Percentiles rank a stretch among this genome's conserved stretches.
Conservation (phyloP, 2,113 vertebrate species). For the Caretta caretta region DNA sequence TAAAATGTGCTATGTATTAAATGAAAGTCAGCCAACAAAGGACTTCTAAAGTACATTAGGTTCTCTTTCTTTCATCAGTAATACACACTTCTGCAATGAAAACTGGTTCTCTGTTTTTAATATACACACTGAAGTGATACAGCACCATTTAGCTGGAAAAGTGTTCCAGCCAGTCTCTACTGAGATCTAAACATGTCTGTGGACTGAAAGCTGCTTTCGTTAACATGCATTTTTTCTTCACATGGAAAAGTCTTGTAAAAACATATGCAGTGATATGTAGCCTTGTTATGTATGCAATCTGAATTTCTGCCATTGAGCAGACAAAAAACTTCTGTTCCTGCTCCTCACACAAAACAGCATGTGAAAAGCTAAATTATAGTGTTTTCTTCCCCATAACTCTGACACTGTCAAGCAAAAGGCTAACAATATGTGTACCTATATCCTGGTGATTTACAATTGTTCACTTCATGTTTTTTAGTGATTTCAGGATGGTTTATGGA, state of each 20-base stretch:
- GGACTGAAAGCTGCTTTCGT: not conserved
- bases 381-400: not conserved
- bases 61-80: not conserved
- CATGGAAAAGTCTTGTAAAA: not conserved
- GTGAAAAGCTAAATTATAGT: not conserved
- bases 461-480: not conserved
- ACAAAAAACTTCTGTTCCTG: not conserved
- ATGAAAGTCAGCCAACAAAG: conserved; percentile 7
- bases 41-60: not conserved
- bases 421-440: not conserved
- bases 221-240: not conserved
- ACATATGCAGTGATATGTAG: not conserved
- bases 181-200: not conserved
- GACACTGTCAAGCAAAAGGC: not conserved
- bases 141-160: not conserved
- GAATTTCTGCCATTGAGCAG: not conserved
- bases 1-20: conserved; percentile 63
- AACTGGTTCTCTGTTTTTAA: not conserved
- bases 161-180: not conserved
- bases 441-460: not conserved
- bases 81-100: conserved; percentile 12
- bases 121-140: not conserved
- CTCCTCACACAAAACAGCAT: not conserved
- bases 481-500: not conserved
- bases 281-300: not conserved